Evolutionary conservation across 2,113 vertebrate species (phyloP).

Genomic region (Dissostichus mawsoni): DNA sequence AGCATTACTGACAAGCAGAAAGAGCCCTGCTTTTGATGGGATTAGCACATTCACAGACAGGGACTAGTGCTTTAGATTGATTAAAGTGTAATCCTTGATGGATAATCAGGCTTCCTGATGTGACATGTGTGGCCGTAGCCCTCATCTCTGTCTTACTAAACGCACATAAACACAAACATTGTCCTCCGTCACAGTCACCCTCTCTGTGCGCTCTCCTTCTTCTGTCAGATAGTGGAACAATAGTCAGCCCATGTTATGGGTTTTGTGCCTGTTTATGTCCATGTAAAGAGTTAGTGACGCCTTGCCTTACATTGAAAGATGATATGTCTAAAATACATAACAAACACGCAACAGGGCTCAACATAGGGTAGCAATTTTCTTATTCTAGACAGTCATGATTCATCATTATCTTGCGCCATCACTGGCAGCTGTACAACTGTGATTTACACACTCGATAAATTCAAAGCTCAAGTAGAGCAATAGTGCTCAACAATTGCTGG

Average conservation of each 20-base stretch:
- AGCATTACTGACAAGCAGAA: constrained; percentile 72
- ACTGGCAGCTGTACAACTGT: background rate
- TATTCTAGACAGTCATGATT: background rate
- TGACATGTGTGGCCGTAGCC: constrained; percentile 60
- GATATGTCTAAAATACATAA: background rate
- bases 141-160: background rate
- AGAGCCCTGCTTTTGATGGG: constrained; percentile 72
- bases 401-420: background rate
- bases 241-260: background rate
- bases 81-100: constrained; percentile 79
- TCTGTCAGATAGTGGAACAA: background rate
- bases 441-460: background rate
- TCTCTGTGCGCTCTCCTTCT: background rate
- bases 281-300: background rate
- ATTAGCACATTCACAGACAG: constrained; percentile 75
- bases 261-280: background rate
- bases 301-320: background rate
- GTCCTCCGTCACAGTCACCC: background rate
- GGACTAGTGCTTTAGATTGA: constrained; percentile 79
- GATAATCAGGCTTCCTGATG: constrained; percentile 78
- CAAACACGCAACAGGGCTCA: background rate
- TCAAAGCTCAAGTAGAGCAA: background rate
- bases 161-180: constrained; percentile 29
- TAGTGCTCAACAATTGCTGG: background rate
- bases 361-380: no score